phyloP scores from a whole-genome alignment of 2,113 vertebrate species.

The Psettodes erumei region DNA sequence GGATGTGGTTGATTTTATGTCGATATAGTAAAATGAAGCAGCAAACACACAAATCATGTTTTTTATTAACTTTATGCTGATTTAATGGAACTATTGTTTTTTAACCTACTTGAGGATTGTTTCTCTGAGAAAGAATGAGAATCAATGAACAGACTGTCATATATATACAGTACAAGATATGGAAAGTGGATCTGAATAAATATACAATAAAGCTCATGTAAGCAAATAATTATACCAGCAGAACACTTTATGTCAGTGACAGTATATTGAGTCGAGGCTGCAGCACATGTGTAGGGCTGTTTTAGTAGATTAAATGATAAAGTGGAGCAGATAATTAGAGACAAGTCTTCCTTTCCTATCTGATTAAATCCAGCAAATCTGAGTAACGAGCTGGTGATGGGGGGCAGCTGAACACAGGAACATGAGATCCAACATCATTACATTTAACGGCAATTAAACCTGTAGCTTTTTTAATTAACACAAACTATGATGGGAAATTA shows the following conservation, averaged over 20 bases:
- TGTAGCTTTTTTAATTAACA: slow-evolving; percentile 84
- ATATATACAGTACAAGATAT: neutral
- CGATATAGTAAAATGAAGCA: neutral
- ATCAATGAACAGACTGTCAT: neutral
- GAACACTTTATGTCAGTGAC: slow-evolving; percentile 16
- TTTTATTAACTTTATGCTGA: neutral
- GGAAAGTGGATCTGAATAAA: neutral
- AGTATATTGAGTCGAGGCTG: slow-evolving; percentile 35
- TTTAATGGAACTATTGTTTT: neutral
- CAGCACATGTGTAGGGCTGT: slow-evolving; percentile 46
- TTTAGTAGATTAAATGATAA: slow-evolving; percentile 77
- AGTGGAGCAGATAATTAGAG: slow-evolving; percentile 80
- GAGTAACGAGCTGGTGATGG: slow-evolving; percentile 78
- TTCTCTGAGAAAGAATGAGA: neutral
- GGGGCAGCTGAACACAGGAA: slow-evolving; percentile 77
- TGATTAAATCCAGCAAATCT: slow-evolving; percentile 79
- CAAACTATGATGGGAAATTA: slow-evolving; percentile 83
- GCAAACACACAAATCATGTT: slow-evolving; percentile 3
- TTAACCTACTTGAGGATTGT: too few species aligned
- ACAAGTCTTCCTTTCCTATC: slow-evolving; percentile 73
- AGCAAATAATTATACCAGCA: slow-evolving; percentile 45
- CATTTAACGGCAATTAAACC: slow-evolving; percentile 83
- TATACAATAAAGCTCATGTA: slow-evolving; percentile 2
- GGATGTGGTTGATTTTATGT: neutral
- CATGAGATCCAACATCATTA: slow-evolving; percentile 84